Base-by-base conservation (phyloP, 2,888 invertebrate species). In the Latrodectus elegans region DNA sequence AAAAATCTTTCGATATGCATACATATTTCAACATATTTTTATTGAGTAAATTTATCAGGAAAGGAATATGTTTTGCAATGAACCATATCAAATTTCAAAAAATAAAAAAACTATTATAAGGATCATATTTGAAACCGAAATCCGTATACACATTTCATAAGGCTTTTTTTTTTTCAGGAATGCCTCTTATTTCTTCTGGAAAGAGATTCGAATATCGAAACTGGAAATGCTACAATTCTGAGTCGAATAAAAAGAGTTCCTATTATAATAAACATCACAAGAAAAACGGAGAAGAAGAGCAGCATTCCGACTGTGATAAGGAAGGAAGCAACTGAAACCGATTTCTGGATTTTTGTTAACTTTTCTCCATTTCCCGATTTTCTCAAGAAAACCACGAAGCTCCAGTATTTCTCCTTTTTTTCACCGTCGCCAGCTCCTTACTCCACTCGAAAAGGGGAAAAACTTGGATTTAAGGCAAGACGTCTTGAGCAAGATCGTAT, bases 181-280 rank as follows among this genome's bases (percentile, higher is more conserved):
- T 4, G 6, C 38, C 38, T 38, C 3, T 38, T 38, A 38, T 38
- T 38, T 4, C 4, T 38, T 38, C 38, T 38, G 38, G 38, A 38
- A 38, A 38, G 38, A 38, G 38, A 38, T 38, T 38, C 38, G 38
- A 38, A 38, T 38, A 1, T 38, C 38, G 38, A 64, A 80, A 72
- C 64, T 55, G n/a, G 38, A n/a, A 26, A 60, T 22, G 51, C 64
- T n/a, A 15, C 78, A 53, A 70, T 17, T 0, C 38, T 38, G 11
- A 22, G 60, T 26, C 60, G 11, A 55, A 26, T 55, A 17, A 71
- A 8, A 72, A 60, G 72, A 80, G 71, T 80, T 80, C 80, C 72
- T 80, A 80, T 80, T 72, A 80, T 72, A 68, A 72, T 80, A 80
- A 80, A 80, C 26, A 72, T 80, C 72, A 26, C 65, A 80, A 72